Conservation (phyloP, 30 jellyfish, hydroid and myxozoan species). For the Mastigias papua region DNA sequence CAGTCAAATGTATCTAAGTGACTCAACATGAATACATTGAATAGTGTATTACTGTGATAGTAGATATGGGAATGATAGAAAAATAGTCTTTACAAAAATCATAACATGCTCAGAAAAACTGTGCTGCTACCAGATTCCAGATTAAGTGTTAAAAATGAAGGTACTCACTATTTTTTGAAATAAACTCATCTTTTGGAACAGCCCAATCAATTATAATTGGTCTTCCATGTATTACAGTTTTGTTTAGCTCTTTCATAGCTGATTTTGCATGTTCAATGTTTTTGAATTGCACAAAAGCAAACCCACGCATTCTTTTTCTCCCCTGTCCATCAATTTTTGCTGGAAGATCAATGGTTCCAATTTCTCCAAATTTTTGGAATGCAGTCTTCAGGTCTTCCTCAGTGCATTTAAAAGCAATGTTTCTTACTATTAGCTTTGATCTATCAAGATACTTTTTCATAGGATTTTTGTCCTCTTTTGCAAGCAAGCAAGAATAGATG, state of each 20-base stretch:
- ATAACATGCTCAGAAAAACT: too few relatives aligned
- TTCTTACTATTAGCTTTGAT: constrained; percentile 86
- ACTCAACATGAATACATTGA: too few relatives aligned
- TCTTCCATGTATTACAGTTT: constrained; percentile 74
- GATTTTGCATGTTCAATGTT: constrained; percentile 68
- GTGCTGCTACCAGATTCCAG: too few relatives aligned
- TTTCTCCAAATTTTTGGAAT: constrained; percentile 69
- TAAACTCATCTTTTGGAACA: constrained; percentile 79
- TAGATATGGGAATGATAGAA: too few relatives aligned
- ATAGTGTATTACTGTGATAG: too few relatives aligned
- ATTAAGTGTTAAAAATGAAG: background rate
- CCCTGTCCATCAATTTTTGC: constrained; percentile 43
- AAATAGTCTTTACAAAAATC: too few relatives aligned
- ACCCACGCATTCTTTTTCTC: constrained; percentile 69
- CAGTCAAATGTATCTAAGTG: too few relatives aligned
- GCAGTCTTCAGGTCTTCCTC: constrained; percentile 65
- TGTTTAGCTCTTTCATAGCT: constrained; percentile 84
- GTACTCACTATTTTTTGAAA: constrained; percentile 25
- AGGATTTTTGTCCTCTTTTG: constrained; percentile 79
- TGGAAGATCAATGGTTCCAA: constrained; percentile 76
- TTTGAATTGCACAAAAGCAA: constrained; percentile 89
- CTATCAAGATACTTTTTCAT: constrained; percentile 47
- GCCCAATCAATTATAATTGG: constrained; percentile 99
- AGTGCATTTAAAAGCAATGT: constrained; percentile 76
- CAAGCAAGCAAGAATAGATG: constrained; percentile 67